Evolutionary conservation across 2,797 vertebrate species (phyloP), one percentile per base, ranked within the genome.

Genomic region (Gallinago solitaria): DNA sequence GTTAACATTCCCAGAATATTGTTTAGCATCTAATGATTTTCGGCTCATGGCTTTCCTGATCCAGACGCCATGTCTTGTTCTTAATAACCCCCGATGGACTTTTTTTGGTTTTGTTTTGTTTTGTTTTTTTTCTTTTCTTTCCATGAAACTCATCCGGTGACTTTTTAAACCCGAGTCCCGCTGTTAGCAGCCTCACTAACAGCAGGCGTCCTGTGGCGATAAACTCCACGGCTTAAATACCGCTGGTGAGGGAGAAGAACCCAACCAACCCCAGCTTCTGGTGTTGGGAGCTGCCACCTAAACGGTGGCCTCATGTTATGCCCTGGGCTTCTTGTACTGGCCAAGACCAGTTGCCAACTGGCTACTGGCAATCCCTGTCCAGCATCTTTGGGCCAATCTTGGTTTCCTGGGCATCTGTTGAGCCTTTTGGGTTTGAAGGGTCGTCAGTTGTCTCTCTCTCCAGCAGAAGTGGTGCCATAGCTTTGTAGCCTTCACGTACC

Each of bases 1-100:
- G 20, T 51, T 16, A 39, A 30, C 0, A 2, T 92, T 93, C 92
- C 63, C 74, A 92, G 92, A 93, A 90, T 76, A 30, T 35, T 87
- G 50, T 61, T 57, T 30, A 84, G 41, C 59, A 12, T 39, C 57
- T 84, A 73, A 79, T 76, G 90, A 87, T 94, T 93, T 87, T 87
- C 7, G 4, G 41, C 37, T 84, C 27, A 5, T 19, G 65, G 69
- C 23, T 68, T 95, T 93, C 90, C 67, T 71, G 45, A 92, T 30
- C 80, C 24, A 90, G 94, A 93, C 83, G 25, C 2, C 5, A 25
- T 87, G 89, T 94, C 83, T 92, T 95, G 47, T 77, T 76, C 84
- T 78, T 78, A 93, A 84, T 81, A 82, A 75, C 74, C 14, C 5
- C 54, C 57, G 16, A 76, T 71, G 54, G 88, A 90, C 87, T 90